Base-by-base conservation (phyloP, 2,797 vertebrate genomes). In the Bovichtus variegatus region DNA sequence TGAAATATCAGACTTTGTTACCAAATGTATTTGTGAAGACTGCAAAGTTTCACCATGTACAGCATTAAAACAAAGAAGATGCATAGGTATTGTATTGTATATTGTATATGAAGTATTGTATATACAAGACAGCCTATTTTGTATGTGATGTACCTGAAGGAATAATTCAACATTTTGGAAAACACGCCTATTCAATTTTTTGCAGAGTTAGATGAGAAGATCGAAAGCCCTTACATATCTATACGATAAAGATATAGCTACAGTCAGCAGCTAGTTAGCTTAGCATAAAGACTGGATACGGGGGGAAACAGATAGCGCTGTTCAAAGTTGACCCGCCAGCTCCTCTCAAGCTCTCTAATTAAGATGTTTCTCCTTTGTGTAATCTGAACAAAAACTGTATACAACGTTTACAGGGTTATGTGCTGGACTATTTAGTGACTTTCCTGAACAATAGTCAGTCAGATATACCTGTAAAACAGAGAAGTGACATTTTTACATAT, bases 11-110 rank as follows among this genome's bases (percentile, higher is more conserved):
- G 43, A 85, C 54, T 57, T 76, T 83, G 60, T 83, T 83, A 85
- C 62, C 72, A 74, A 75, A 83, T 65, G 41, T 78, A 13, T 88
- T 73, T 83, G 78, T 77, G 57, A 79, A 66, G 38, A 85, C 58
- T 58, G 11, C 55, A 57, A 70, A 63, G 25, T 11, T 18, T 74
- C 61, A 62, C 36, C 7, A 60, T 72, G 23, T 29, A 71, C 67
- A 64, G 49, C 38, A 49, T 50, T 27, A 29, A 75, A 64, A 68
- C 21, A 80, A 77, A 68, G 50, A 64, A 21, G 19, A 69, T 23
- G 18, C 54, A 51, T n/a, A 23, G 34, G 10, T 11, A 41, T 64
- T 59, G 55, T 55, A 54, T n/a, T 58, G 57, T 66, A 62, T 76
- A 68, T 57, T 74, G 41, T 76, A 64, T 82, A 18, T 64, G 13